Percentiles rank a stretch among this genome's conserved stretches.
phyloP scores from a whole-genome alignment of 92 coral and sea anemone genomes.

The Chrysogorgia sp. region DNA sequence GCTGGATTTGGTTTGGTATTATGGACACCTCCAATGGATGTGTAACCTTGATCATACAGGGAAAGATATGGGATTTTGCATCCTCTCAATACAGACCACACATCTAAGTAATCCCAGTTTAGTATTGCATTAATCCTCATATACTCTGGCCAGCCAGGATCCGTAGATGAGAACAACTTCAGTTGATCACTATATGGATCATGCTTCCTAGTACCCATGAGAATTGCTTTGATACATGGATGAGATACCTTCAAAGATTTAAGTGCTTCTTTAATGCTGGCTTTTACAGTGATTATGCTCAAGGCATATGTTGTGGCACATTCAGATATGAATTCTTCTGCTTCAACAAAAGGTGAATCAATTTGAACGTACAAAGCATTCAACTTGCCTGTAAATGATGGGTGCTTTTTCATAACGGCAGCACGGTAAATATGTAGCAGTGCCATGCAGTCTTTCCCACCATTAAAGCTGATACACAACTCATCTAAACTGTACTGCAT shows the following conservation, averaged over 20 bases:
- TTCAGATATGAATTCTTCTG: constrained; percentile 82
- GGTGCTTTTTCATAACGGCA: constrained; percentile 52
- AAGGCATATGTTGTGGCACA: constrained; percentile 69
- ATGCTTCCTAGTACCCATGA: constrained; percentile 93
- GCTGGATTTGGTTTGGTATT: constrained; percentile 92
- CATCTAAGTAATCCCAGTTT: constrained; percentile 93
- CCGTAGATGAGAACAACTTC: constrained; percentile 87
- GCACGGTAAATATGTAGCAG: constrained; percentile 75
- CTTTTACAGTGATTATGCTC: constrained; percentile 73
- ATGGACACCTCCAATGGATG: constrained; percentile 86
- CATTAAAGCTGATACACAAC: constrained; percentile 92
- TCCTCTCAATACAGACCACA: constrained; percentile 82
- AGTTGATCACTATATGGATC: constrained; percentile 90
- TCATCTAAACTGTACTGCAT: constrained; percentile 80
- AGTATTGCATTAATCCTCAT: constrained; percentile 94
- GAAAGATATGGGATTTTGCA: constrained; percentile 80
- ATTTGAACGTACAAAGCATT: constrained; percentile 81
- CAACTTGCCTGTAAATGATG: constrained; percentile 50
- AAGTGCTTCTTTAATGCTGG: constrained; percentile 73
- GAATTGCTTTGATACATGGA: constrained; percentile 76
- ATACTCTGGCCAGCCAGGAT: constrained; percentile 92
- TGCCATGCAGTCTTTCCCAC: constrained; percentile 97
- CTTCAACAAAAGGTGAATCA: constrained; percentile 84
- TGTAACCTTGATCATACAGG: constrained; percentile 90
- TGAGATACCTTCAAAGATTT: constrained; percentile 71